Percentiles rank a stretch among this genome's conserved stretches.
Conservation (phyloP, 2,797 vertebrate species). For the Sebastiscus tertius region DNA sequence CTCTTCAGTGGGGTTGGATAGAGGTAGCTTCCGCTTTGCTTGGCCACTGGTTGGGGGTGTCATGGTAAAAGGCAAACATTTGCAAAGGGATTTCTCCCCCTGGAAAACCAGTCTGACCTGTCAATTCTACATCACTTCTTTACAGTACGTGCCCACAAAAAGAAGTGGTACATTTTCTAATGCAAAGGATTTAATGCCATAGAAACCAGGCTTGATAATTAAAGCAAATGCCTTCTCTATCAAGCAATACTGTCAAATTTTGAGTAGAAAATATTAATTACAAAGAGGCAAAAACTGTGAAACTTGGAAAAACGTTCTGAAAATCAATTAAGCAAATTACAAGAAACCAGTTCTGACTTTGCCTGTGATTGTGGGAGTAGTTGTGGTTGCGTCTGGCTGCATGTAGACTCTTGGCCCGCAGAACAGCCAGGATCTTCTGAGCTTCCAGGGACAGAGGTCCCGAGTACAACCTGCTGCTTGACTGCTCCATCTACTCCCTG, state of each 20-base stretch:
- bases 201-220: too few relatives aligned
- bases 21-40: conserved; percentile 4
- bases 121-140: not conserved
- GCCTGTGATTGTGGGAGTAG: conserved; percentile 54
- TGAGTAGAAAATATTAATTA: not conserved
- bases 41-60: conserved; percentile 6
- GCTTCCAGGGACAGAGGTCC: conserved; percentile 85
- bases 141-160: not conserved
- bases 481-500: conserved; percentile 80
- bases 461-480: conserved; percentile 66
- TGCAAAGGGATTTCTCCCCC: not conserved
- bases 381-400: conserved; percentile 47
- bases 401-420: conserved; percentile 76
- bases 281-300: not conserved
- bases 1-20: conserved; percentile 8
- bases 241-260: too few relatives aligned
- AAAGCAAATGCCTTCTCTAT: too few relatives aligned
- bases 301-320: not conserved
- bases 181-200: too few relatives aligned
- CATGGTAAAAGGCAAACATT: not conserved
- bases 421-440: conserved; percentile 86
- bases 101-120: not conserved
- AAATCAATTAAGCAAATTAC: not conserved
- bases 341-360: conserved; percentile 78
- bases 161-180: too few relatives aligned